Base-by-base conservation (phyloP, 2,797 vertebrate species). In the Enteromius unitaeniatus region DNA sequence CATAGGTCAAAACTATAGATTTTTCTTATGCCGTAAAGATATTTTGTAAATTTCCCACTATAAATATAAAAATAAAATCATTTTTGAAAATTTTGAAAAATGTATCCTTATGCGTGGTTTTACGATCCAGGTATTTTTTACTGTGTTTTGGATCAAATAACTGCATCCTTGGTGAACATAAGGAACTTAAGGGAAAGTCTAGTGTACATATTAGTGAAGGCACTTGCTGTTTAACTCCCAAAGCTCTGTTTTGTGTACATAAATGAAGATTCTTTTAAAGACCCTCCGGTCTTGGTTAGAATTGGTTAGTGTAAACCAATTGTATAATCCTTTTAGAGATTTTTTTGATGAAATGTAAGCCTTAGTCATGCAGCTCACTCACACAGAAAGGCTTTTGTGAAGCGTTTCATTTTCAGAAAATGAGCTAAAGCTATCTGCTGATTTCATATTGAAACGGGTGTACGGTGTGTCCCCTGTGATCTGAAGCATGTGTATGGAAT, bases 241-340 rank as follows among this genome's bases (percentile, higher is more conserved):
- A n/a, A n/a, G n/a, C n/a, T n/a, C 37, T 26, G 51, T 79, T 80
- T 80, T 64, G 23, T 62, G 4, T 37, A 21, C 1, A 0, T 53
- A 34, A 73, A 21, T 40, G 42, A 19, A 10, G 7, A 51, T 68
- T 8, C 9, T 51, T 2, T 62, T 42, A 23, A 42, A 19, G n/a
- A 15, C 62, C 55, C 73, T 79, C 76, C 79, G 15, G 60, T n/a
- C n/a, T n/a, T n/a, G n/a, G n/a, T n/a, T n/a, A n/a, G n/a, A n/a
- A n/a, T n/a, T n/a, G n/a, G n/a, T 74, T 77, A 19, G 6, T 40
- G 14, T 31, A 40, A 77, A 26, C 74, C 28, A 65, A 81, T 49
- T 87, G 58, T 88, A 26, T 51, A 85, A 89, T 87, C 65, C 0
- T 34, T 28, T 81, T 77, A 72, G 60, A 19, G 47, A 13, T 3